These are phyloP conservation scores for Festucalex cinctus DNA, from an alignment of 2,113 vertebrate species.

Conservation along the genomic window DNA sequence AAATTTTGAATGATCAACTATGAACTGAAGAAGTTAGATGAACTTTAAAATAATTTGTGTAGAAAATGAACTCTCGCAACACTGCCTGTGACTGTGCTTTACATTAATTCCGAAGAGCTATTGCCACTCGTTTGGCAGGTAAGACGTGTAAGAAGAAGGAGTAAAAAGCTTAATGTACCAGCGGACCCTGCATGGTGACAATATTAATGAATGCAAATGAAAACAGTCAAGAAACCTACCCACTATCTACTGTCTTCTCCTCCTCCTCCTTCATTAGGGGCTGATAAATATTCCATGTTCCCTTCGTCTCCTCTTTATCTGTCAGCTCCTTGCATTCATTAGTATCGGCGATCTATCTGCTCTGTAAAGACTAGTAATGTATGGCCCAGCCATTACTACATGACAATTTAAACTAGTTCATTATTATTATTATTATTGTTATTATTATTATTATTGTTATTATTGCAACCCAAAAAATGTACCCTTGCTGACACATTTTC, in stretches of 20 bases:
- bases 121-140: not conserved
- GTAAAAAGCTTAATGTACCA: conserved; percentile 12
- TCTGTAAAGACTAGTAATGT: conserved; percentile 3
- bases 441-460: too few species aligned
- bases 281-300: conserved; percentile 58
- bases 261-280: conserved; percentile 44
- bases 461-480: too few species aligned
- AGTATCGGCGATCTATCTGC: conserved; percentile 28
- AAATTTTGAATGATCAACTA: too few species aligned
- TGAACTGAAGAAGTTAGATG: too few species aligned
- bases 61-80: not conserved
- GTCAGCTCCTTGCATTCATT: conserved; percentile 20
- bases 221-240: conserved; percentile 24
- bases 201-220: conserved; percentile 53
- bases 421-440: not conserved
- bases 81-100: not conserved
- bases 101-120: not conserved
- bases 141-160: conserved; percentile 5
- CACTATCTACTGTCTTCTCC: conserved; percentile 8
- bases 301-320: conserved; percentile 32
- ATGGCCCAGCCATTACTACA: conserved; percentile 16
- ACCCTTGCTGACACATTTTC: too few species aligned
- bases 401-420: not conserved
- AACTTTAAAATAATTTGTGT: too few species aligned
- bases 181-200: conserved; percentile 5